Base-by-base conservation (phyloP, 2,113 vertebrate genomes). In the Antechinus stuartii region DNA sequence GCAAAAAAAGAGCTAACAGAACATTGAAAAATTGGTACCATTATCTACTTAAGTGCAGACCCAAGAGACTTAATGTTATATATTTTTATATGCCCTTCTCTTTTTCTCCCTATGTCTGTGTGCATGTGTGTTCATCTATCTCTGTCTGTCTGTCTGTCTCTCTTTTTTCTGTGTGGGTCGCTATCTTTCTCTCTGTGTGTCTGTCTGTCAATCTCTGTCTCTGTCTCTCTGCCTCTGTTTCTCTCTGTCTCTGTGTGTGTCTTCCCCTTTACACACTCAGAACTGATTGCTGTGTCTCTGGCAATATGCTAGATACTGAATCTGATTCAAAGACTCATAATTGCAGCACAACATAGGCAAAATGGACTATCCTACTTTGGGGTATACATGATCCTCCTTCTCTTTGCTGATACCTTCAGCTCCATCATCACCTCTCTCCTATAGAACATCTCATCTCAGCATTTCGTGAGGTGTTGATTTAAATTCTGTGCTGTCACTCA, bases 301-400 rank as follows among this genome's bases (percentile, higher is more conserved):
- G 99, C 99, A 0, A 94, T 99, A 0, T 99, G 99, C 97, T 99
- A 99, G 99, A 98, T 99, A 97, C 99, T 99, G 11, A 99, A 99
- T 98, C 99, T 99, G 98, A 98, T 99, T 1, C 99, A 99, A 1
- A 99, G 99, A 53, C 98, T 99, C 90, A 99, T 99, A 99, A 98
- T 99, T 6, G 99, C 99, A 0, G 98, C 98, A 0, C 96, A 97
- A n/a, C 99, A 5, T 99, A 99, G 97, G 98, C 98, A 1, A n/a
- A 96, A 54, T 99, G 99, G 99, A 99, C 99, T 0, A 1, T 0
- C 94, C 12, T 99, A 99, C 98, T 99, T 99, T 98, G 95, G 0
- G n/a, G 98, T 94, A 0, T 99, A 99, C 93, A 95, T 99, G 94
- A 97, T 2, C 47, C 99, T 99, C 3, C 98, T 99, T 1, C 99